Conservation (phyloP, 2,797 vertebrate species). For the Lophura swinhoii region DNA sequence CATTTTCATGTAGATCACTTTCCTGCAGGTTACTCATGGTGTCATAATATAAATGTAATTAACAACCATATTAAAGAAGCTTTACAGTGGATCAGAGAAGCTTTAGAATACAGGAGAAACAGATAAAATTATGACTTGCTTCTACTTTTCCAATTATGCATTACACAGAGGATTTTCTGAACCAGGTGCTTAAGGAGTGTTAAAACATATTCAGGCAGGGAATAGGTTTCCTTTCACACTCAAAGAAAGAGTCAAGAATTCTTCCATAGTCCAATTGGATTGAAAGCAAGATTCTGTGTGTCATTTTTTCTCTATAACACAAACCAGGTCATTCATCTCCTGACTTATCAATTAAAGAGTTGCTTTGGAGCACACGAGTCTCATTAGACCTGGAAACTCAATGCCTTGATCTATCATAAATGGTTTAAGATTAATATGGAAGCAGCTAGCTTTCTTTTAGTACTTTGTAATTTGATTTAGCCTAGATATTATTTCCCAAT, state of each 20-base stretch:
- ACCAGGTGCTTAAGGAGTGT: background rate
- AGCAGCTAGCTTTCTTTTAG: slow-evolving; percentile 32
- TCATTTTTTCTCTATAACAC: background rate
- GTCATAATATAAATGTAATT: background rate
- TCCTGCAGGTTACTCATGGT: background rate
- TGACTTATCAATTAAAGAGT: background rate
- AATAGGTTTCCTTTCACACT: background rate
- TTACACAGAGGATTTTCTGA: background rate
- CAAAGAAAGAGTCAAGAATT: background rate
- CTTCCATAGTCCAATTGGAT: background rate
- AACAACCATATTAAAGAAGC: background rate
- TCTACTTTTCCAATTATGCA: background rate
- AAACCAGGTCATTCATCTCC: background rate
- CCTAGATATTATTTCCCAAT: slow-evolving; percentile 67
- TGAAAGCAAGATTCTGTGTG: background rate
- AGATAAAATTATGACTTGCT: background rate
- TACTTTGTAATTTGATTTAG: slow-evolving; percentile 58
- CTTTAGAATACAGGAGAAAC: background rate
- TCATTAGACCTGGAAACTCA: slow-evolving; percentile 31
- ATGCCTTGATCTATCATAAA: slow-evolving; percentile 54
- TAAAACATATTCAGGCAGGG: background rate
- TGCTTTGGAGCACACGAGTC: slow-evolving; percentile 11
- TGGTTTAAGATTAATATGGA: slow-evolving; percentile 56
- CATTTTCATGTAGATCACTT: background rate
- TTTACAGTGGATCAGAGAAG: background rate